Evolutionary conservation across 2,888 invertebrate genomes (phyloP).

Genomic region (Ormyrus labotus): DNA sequence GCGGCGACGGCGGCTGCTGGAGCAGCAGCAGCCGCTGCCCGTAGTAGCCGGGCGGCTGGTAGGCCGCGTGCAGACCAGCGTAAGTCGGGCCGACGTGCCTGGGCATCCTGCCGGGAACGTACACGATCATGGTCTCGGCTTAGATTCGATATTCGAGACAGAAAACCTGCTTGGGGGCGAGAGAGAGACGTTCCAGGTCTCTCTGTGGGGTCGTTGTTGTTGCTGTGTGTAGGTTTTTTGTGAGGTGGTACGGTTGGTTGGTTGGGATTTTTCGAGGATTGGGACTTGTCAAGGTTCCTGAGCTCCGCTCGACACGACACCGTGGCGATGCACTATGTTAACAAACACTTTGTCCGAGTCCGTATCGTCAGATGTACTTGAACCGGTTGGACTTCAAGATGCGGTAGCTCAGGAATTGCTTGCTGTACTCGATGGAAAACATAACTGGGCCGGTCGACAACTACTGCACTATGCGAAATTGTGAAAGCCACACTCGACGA

Average conservation of each 20-base stretch:
- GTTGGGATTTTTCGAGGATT: slow-evolving; percentile 18
- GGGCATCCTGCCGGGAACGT: slow-evolving; percentile 75
- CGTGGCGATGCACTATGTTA: slow-evolving; percentile 56
- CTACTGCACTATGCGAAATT: background rate
- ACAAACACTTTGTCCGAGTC: slow-evolving; percentile 73
- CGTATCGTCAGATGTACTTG: slow-evolving; percentile 76
- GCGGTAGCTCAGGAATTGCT: slow-evolving; percentile 75
- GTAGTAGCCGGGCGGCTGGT: slow-evolving; percentile 67
- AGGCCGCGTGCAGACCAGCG: slow-evolving; percentile 66
- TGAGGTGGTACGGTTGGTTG: slow-evolving; percentile 11
- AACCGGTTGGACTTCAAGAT: slow-evolving; percentile 75
- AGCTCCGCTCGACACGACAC: slow-evolving; percentile 28
- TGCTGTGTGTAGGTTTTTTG: background rate
- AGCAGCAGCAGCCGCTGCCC: slow-evolving; percentile 38
- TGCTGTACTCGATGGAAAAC: slow-evolving; percentile 76
- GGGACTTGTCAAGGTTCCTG: slow-evolving; percentile 24
- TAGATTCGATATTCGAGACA: slow-evolving; percentile 15
- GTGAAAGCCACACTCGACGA: slow-evolving; percentile 39
- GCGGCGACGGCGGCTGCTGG: slow-evolving; percentile 59
- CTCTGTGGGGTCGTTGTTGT: slow-evolving; percentile 54
- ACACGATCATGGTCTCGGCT: slow-evolving; percentile 71
- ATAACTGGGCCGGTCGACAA: slow-evolving; percentile 69
- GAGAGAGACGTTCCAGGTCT: slow-evolving; percentile 75
- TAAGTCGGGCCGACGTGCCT: slow-evolving; percentile 69
- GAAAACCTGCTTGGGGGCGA: background rate